Evolutionary conservation across 2,113 vertebrate species (phyloP).

Genomic region (Aix galericulata): DNA sequence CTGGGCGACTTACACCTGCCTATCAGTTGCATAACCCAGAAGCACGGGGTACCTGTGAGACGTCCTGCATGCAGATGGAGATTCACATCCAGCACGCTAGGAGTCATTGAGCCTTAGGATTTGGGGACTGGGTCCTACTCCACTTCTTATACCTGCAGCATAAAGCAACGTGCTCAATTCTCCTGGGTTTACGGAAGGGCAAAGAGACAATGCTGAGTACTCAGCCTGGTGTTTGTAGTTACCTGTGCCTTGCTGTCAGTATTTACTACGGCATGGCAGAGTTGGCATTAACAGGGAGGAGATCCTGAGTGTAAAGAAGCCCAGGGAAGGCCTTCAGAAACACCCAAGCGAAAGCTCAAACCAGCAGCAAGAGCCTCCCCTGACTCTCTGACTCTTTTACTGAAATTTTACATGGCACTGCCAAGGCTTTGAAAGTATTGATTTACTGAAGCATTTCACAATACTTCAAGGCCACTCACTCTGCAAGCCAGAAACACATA

Average conservation of each 20-base stretch:
- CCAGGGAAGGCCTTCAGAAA: not conserved
- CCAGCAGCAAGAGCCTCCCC: not conserved
- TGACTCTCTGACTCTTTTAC: fast-evolving
- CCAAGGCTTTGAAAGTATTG: not conserved
- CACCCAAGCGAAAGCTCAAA: not conserved
- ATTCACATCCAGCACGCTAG: not conserved
- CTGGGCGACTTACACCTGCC: not conserved
- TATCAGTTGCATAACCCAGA: not conserved
- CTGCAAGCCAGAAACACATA: not conserved
- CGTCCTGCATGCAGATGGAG: fast-evolving
- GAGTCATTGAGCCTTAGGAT: not conserved
- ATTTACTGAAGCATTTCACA: not conserved
- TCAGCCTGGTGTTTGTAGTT: fast-evolving
- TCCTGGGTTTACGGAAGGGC: not conserved
- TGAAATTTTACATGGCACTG: not conserved
- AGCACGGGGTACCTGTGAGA: fast-evolving
- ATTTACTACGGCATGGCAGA: not conserved
- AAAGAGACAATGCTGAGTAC: not conserved
- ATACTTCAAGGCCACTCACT: not conserved
- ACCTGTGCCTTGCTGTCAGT: not conserved
- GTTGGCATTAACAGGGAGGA: not conserved
- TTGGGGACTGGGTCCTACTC: not conserved
- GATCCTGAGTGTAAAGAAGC: not conserved
- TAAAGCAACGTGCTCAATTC: fast-evolving
- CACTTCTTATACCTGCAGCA: not conserved